Percentiles rank a stretch among this genome's conserved stretches.
These are phyloP conservation scores for Leptodirus hochenwartii DNA, from an alignment of 2,888 invertebrate genomes.

Conservation along the genomic window DNA sequence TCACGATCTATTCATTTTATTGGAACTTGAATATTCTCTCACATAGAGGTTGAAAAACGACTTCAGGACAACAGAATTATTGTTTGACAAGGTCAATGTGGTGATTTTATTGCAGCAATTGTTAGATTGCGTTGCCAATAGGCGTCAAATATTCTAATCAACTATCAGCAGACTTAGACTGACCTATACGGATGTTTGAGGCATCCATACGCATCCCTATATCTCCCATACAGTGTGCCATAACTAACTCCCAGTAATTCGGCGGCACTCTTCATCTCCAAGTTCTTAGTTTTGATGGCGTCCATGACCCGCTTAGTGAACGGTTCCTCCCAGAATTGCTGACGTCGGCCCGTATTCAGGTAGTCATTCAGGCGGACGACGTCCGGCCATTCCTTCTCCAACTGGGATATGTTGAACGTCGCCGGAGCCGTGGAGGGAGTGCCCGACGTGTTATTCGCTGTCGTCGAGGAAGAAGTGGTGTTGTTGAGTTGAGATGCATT, in stretches of 20 bases:
- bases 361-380: constrained; percentile 79
- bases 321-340: constrained; percentile 86
- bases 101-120: too few species aligned
- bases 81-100: too few species aligned
- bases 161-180: too few species aligned
- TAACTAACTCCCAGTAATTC: constrained; percentile 80
- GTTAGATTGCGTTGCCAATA: too few species aligned
- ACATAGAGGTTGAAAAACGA: too few species aligned
- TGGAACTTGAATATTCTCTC: too few species aligned
- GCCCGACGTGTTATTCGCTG: constrained; percentile 18
- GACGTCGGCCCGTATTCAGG: constrained; percentile 64
- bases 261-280: constrained; percentile 87
- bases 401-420: too few species aligned
- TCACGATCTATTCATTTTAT: too few species aligned
- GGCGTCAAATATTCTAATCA: too few species aligned
- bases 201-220: constrained; percentile 76
- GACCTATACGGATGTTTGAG: constrained; percentile 75
- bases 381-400: constrained; percentile 35
- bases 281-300: constrained; percentile 72
- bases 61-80: too few species aligned
- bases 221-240: constrained; percentile 77
- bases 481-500: not conserved
- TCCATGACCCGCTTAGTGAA: constrained; percentile 80
- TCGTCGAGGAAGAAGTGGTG: constrained; percentile 12
- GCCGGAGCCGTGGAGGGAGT: constrained; percentile 22